phyloP scores from a whole-genome alignment of 2,888 invertebrate species.

The Hirtodrosophila duncani region DNA sequence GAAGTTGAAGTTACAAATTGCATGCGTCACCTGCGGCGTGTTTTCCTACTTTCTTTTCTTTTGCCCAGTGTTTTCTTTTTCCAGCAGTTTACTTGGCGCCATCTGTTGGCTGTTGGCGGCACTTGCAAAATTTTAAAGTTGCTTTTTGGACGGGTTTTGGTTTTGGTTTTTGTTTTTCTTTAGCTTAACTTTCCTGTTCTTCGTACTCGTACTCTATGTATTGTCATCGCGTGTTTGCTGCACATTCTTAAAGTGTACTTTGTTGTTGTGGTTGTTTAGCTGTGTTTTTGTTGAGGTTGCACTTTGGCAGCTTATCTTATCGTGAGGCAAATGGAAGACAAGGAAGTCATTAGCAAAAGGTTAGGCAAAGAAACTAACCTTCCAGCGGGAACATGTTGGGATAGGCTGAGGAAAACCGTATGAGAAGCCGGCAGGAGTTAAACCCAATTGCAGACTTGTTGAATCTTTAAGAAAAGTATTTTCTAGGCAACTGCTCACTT shows the following conservation, averaged over 20 bases:
- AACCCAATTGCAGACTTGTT: too few relatives aligned
- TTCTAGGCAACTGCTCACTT: too few relatives aligned
- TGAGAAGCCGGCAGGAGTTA: too few relatives aligned
- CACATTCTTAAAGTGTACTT: conserved; percentile 28
- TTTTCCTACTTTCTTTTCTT: conserved; percentile 6
- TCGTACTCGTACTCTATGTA: too few relatives aligned
- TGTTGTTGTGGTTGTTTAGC: conserved; percentile 11
- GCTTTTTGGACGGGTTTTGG: conserved; percentile 5
- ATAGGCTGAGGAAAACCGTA: too few relatives aligned
- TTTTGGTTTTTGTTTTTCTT: neutral
- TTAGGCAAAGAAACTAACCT: conserved; percentile 27
- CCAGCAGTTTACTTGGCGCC: conserved; percentile 31
- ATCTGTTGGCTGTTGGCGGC: conserved; percentile 37
- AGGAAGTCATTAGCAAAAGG: conserved; percentile 41
- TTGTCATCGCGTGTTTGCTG: conserved; percentile 40
- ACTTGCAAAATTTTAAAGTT: conserved; percentile 9
- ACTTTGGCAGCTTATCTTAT: conserved; percentile 44
- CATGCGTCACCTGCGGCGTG: conserved; percentile 15
- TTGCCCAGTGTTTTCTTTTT: neutral
- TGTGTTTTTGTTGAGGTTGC: conserved; percentile 17
- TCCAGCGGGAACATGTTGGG: neutral
- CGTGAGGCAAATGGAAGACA: conserved; percentile 17
- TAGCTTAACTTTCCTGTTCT: neutral
- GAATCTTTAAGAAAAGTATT: too few relatives aligned
- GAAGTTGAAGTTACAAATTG: conserved; percentile 25